A percentile compares a stretch with the other conserved stretches of the same genome.
Evolutionary conservation across 1,140 invertebrate species (phyloP).

Genomic region (Phocides pigmalion): DNA sequence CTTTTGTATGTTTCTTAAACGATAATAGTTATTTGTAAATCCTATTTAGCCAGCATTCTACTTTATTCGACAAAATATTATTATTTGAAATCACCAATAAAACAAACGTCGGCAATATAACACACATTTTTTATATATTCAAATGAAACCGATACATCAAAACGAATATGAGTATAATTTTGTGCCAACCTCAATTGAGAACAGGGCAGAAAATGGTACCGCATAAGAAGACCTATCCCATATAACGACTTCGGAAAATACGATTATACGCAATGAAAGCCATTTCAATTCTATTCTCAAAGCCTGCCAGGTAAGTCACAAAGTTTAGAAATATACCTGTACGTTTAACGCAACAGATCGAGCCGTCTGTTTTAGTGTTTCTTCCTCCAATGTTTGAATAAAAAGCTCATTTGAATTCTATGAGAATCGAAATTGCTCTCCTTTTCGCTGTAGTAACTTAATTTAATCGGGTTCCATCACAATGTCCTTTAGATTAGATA

Average conservation of each 20-base stretch:
- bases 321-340: constrained; percentile 60
- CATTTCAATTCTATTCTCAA: constrained; percentile 28
- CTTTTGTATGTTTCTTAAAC: too few species aligned
- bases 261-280: constrained; percentile 14
- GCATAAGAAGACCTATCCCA: too few species aligned
- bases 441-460: constrained; percentile 80
- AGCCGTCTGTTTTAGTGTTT: constrained; percentile 73
- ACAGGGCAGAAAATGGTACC: too few species aligned
- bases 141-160: too few species aligned
- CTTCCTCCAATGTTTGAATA: constrained; percentile 76
- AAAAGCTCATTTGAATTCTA: constrained; percentile 83
- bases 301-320: constrained; percentile 46
- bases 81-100: too few species aligned
- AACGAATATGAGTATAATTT: too few species aligned
- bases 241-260: background rate
- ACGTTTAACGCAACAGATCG: constrained; percentile 60
- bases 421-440: constrained; percentile 81
- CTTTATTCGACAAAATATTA: too few species aligned
- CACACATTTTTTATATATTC: too few species aligned
- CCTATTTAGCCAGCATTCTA: too few species aligned
- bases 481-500: constrained; percentile 69
- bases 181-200: too few species aligned
- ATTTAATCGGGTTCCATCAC: constrained; percentile 80
- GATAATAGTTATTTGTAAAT: too few species aligned
- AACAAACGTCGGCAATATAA: too few species aligned